Conservation (phyloP, 2,113 vertebrate genomes). For the Sander vitreus region DNA sequence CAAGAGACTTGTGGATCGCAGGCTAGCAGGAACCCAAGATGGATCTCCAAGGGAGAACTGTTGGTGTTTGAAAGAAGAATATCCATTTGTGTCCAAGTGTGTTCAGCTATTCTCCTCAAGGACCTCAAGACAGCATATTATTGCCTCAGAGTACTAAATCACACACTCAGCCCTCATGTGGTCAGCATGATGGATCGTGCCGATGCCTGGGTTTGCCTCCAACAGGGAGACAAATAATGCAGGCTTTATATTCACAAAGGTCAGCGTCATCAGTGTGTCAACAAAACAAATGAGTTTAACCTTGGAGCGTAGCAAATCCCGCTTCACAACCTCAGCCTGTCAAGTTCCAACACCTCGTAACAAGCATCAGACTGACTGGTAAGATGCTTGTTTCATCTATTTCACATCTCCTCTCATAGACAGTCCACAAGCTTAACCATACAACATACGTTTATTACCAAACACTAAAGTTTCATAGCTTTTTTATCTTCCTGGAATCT, state of each 20-base stretch:
- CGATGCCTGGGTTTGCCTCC: slow-evolving; percentile 46
- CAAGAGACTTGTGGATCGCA: slow-evolving; percentile 45
- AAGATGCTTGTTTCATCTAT: slow-evolving; percentile 43
- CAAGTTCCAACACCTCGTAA: slow-evolving; percentile 4
- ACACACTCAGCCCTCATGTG: slow-evolving; percentile 30
- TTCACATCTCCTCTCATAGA: slow-evolving; percentile 24
- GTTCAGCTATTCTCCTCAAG: slow-evolving; percentile 47
- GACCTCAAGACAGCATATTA: slow-evolving; percentile 42
- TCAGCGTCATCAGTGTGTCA: slow-evolving; percentile 59
- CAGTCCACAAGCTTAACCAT: slow-evolving; percentile 45
- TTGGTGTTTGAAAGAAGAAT: slow-evolving; percentile 37
- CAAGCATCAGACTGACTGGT: slow-evolving; percentile 47
- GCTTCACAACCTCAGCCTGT: slow-evolving; percentile 27
- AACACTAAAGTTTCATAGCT: slow-evolving; percentile 39
- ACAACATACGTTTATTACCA: slow-evolving; percentile 50
- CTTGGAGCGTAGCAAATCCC: slow-evolving; percentile 53
- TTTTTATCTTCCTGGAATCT: slow-evolving; percentile 28
- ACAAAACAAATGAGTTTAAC: slow-evolving; percentile 75
- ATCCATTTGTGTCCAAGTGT: slow-evolving; percentile 28
- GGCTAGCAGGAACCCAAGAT: slow-evolving; percentile 40
- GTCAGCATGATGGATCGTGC: slow-evolving; percentile 68
- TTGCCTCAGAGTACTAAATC: slow-evolving; percentile 32
- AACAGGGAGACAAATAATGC: slow-evolving; percentile 61
- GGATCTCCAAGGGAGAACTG: slow-evolving; percentile 50
- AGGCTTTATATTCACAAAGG: slow-evolving; percentile 65